Base-by-base conservation (phyloP, 2,797 vertebrate genomes). In the Microctenopoma stevenorrisi region DNA sequence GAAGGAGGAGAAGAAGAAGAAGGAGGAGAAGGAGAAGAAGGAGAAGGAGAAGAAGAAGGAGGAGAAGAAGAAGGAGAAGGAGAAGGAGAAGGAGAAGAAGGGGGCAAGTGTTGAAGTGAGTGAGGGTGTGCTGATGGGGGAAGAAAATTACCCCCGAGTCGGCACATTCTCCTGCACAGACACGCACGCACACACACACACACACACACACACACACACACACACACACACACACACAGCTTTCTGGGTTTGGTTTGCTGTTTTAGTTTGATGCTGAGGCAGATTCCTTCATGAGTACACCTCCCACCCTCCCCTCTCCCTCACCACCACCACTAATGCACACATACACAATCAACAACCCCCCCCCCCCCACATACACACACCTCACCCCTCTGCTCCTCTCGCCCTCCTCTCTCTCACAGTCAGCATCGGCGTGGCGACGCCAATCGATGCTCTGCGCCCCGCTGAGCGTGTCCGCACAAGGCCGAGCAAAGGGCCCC, bases 401-500 rank as follows among this genome's bases (percentile, higher is more conserved):
- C 79, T 87, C 84, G 7, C 89, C 91, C 91, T 90, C 79, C 85
- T 79, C 92, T 91, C 90, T 89, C 86, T 88, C 89, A 76, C 90
- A 91, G 92, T 94, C 94, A 94, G 92, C 93, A 94, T 87, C 89
- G 81, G 84, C 84, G 63, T 65, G 89, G 93, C 91, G 89, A 91
- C 91, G 83, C 92, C 93, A 94, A 95, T 95, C 93, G 93, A 95
- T 94, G 94, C 90, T 81, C 89, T 81, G 91, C 83, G 92, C 92
- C 93, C 93, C 87, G 82, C 93, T 86, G 92, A 95, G 94, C 93
- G 91, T 94, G 93, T 94, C 94, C 88, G 74, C 91, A 71, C 88
- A 65, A 83, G 92, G 92, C 93, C 91, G 89, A 85, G 89, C 73
- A 77, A 79, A 88, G 92, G 93, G 89, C 91, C 90, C 91, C 88